Evolutionary conservation across 1,140 invertebrate species (phyloP).

Genomic region (Aphaenogaster rudis): DNA sequence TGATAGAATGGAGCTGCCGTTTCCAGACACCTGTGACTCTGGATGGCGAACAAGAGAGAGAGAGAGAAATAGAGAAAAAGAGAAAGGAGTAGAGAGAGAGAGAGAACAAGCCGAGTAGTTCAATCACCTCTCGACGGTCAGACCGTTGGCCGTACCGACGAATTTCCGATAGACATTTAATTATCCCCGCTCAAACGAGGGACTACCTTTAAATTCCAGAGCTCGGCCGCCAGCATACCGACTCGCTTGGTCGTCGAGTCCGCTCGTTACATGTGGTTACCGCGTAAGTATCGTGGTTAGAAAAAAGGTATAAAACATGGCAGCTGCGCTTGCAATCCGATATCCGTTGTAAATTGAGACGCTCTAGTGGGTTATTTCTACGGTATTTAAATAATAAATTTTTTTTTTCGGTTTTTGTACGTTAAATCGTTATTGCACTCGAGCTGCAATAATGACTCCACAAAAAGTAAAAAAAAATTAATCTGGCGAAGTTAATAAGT

Average conservation of each 20-base stretch:
- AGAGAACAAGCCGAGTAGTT: constrained; percentile 54
- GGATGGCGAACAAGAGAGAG: constrained; percentile 52
- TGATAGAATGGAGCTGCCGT: constrained; percentile 73
- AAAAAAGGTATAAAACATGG: constrained; percentile 21
- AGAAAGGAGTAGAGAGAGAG: not conserved
- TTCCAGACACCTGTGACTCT: constrained; percentile 73
- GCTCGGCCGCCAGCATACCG: constrained; percentile 38
- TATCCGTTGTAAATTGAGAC: constrained; percentile 45
- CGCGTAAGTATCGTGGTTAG: constrained; percentile 16
- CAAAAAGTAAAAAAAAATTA: constrained; percentile 1
- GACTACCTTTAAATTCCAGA: constrained; percentile 68
- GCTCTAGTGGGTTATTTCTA: not conserved
- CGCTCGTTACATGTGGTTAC: constrained; percentile 30
- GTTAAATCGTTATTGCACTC: not conserved
- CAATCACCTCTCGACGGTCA: constrained; percentile 69
- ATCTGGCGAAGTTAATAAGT: not conserved
- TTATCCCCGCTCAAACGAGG: constrained; percentile 65
- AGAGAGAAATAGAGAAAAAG: not conserved
- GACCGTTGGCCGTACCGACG: constrained; percentile 47
- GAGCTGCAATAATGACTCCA: not conserved
- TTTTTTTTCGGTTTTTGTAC: not conserved
- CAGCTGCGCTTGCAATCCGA: constrained; percentile 18
- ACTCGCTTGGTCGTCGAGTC: not conserved
- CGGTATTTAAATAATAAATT: constrained; percentile 20
- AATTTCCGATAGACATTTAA: constrained; percentile 77